Evolutionary conservation across 2,888 invertebrate genomes (phyloP).

Genomic region (Sinelater perroti): DNA sequence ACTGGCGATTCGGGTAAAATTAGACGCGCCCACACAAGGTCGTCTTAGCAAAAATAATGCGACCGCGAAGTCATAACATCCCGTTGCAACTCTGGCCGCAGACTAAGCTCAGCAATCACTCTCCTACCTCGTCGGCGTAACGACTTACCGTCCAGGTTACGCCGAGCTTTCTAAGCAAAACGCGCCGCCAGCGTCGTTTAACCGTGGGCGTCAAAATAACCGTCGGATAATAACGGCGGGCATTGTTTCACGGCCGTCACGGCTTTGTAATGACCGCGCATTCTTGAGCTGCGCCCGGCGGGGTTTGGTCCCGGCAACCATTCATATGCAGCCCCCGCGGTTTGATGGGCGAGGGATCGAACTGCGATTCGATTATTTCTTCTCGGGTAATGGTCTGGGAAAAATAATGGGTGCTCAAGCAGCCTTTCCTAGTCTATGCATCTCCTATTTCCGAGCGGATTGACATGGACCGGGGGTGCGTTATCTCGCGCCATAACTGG

Average conservation of each 20-base stretch:
- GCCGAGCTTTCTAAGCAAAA: neutral
- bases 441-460: slow-evolving; percentile 5
- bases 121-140: too few relatives aligned
- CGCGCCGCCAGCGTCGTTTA: neutral
- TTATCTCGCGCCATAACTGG: slow-evolving; percentile 7
- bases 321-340: neutral
- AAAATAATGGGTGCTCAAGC: too few relatives aligned
- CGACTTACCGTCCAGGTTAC: too few relatives aligned
- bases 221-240: neutral
- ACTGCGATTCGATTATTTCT: too few relatives aligned
- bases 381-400: too few relatives aligned
- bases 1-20: slow-evolving; percentile 2
- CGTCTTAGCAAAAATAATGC: neutral
- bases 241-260: slow-evolving; percentile 1
- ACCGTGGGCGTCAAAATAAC: slow-evolving; percentile 14
- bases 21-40: slow-evolving; percentile 7
- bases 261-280: slow-evolving; percentile 7
- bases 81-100: neutral
- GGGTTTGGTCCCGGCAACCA: slow-evolving; percentile 1
- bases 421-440: too few relatives aligned
- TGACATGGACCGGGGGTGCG: neutral
- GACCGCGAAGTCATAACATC: neutral
- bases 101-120: slow-evolving; percentile 2
- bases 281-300: neutral
- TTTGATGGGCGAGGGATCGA: neutral